A percentile compares a stretch with the other conserved stretches of the same genome.
These are phyloP conservation scores for Tachina lurida DNA, from an alignment of 2,888 invertebrate genomes.

Conservation along the genomic window DNA sequence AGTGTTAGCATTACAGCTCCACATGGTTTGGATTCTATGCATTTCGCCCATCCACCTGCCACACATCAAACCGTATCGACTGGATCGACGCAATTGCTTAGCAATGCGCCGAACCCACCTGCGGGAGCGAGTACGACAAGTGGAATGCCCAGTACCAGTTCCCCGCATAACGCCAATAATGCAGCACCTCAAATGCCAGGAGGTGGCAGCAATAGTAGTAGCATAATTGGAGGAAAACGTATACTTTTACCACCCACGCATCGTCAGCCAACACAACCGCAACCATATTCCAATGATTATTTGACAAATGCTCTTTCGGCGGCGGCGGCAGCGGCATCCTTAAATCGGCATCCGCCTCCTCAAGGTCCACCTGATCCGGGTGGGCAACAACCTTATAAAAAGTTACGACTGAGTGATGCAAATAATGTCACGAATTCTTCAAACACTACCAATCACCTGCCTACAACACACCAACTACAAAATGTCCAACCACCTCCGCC, in stretches of 20 bases:
- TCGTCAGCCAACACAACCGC: conserved; percentile 80
- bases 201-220: conserved; percentile 67
- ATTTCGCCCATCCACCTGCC: conserved; percentile 87
- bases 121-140: conserved; percentile 71
- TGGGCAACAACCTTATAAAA: conserved; percentile 81
- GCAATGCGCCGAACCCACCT: conserved; percentile 68
- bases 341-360: conserved; percentile 72
- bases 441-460: conserved; percentile 79
- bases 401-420: conserved; percentile 79
- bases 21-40: conserved; percentile 79
- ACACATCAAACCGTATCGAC: conserved; percentile 80
- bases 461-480: conserved; percentile 83
- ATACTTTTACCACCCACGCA: conserved; percentile 77
- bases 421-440: conserved; percentile 73
- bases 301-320: conserved; percentile 81
- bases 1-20: conserved; percentile 73
- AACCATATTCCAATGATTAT: conserved; percentile 82
- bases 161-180: conserved; percentile 73
- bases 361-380: conserved; percentile 82
- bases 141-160: conserved; percentile 71
- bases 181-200: conserved; percentile 48
- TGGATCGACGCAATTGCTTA: conserved; percentile 74
- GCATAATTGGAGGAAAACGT: conserved; percentile 77
- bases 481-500: conserved; percentile 84
- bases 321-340: conserved; percentile 76